Evolutionary conservation across 1,140 invertebrate species (phyloP), one percentile per base, ranked within the genome.

Genomic region (Hormaphis cornu): DNA sequence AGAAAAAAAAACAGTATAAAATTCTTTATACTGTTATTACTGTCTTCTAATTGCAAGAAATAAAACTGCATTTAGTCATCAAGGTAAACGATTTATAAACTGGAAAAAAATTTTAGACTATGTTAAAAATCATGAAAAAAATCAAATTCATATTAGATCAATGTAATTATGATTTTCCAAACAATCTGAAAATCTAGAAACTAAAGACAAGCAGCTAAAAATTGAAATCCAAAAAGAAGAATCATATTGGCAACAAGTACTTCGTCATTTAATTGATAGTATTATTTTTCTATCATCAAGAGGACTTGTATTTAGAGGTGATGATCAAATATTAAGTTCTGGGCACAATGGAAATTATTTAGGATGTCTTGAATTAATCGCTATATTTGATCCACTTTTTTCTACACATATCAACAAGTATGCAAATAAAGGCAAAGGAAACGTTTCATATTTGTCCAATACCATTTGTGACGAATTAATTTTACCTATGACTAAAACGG

Each of bases 321-420:
- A n/a, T 18, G 14, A 18, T 48, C 6, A 48, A 48, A 48, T 18
- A 4, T 7, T 48, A 18, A 14, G 46, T 48, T 33, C 30, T 33
- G 30, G 30, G 6, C 28, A 22, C 16, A 56, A 56, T 22, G 53
- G 53, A 22, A 56, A 56, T 56, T 56, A 24, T 56, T 30, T 56
- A n/a, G 16, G 20, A n/a, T 56, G 20, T 6, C 20, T 56, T 22
- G 75, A 78, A 72, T 59, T 78, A 33, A 71, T 77, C 52, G 72
- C 74, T 8, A 70, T 76, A 72, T 77, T 76, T 72, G 76, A 78
- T 74, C 73, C 74, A 22, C 78, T 78, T 71, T 72, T 78, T 66
- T 72, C 72, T 18, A 69, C 73, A 50, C 76, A 78, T 63, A 59
- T 77, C 71, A n/a, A 70, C 69, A 52, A 69, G 30, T 76, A 73